Evolutionary conservation across 1,140 invertebrate species (phyloP).

Genomic region (Nixonia krombeini): DNA sequence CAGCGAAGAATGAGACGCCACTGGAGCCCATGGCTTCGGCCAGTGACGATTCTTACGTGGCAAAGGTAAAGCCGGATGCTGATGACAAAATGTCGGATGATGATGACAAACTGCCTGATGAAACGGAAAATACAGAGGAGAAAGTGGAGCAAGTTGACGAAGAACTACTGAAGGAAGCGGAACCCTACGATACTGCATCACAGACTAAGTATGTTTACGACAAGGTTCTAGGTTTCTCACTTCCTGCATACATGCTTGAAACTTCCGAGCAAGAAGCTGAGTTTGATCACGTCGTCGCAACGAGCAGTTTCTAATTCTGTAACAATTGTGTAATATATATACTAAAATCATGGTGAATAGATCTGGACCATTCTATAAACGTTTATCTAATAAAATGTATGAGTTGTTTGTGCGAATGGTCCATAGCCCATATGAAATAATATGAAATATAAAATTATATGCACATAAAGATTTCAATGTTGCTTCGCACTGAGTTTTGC

Average conservation of each 20-base stretch:
- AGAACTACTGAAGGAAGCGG: constrained; percentile 38
- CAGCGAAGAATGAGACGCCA: constrained; percentile 7
- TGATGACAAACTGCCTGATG: constrained; percentile 26
- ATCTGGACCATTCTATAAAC: too few species aligned
- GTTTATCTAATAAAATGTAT: too few species aligned
- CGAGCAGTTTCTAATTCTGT: neutral
- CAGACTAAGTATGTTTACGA: constrained; percentile 78
- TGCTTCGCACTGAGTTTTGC: too few species aligned
- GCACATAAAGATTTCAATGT: too few species aligned
- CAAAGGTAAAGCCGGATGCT: constrained; percentile 10
- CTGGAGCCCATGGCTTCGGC: constrained; percentile 39
- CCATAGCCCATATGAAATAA: too few species aligned
- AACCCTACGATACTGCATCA: constrained; percentile 70
- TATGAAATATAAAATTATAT: too few species aligned
- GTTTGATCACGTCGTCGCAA: constrained; percentile 70
- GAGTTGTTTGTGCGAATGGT: too few species aligned
- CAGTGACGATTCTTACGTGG: constrained; percentile 29
- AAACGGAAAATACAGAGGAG: constrained; percentile 28
- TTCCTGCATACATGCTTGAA: constrained; percentile 79
- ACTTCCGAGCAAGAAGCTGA: constrained; percentile 77
- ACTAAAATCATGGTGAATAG: too few species aligned
- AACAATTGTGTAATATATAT: too few species aligned
- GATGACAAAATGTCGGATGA: constrained; percentile 27
- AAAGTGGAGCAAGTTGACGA: too few species aligned
- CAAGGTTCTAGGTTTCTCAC: constrained; percentile 74